phyloP scores from a whole-genome alignment of 2,797 vertebrate genomes.

The Protosalanx chinensis region DNA sequence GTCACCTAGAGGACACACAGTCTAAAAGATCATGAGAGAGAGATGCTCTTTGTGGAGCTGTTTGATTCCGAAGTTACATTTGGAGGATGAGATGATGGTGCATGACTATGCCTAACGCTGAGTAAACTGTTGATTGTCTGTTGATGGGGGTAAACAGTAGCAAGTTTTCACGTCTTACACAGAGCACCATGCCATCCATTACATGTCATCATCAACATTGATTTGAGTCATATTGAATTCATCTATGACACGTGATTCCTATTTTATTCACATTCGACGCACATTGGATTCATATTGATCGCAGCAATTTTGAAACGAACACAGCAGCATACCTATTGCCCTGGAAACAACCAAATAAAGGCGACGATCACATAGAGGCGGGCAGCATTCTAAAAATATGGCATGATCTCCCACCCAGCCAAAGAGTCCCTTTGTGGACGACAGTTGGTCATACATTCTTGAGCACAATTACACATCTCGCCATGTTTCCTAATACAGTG shows the following conservation, averaged over 20 bases:
- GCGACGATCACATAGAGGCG: conserved; percentile 38
- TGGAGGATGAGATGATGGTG: background rate
- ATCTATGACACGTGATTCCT: too few relatives aligned
- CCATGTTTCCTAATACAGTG: conserved; percentile 53
- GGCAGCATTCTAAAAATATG: conserved; percentile 59
- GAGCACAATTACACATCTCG: conserved; percentile 49
- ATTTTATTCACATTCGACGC: too few relatives aligned
- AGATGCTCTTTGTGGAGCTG: background rate
- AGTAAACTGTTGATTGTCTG: too few relatives aligned
- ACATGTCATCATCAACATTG: conserved; percentile 38
- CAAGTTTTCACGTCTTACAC: background rate
- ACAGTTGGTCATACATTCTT: conserved; percentile 62
- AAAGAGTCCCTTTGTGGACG: conserved; percentile 58
- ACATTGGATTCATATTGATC: too few relatives aligned
- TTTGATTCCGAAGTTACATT: background rate
- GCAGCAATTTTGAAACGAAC: conserved; percentile 18
- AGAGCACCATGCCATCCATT: background rate
- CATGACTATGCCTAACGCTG: background rate
- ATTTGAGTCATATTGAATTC: background rate
- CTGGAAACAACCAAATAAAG: conserved; percentile 34
- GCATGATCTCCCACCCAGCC: conserved; percentile 43
- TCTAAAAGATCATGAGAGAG: conserved; percentile 22
- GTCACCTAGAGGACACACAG: conserved; percentile 82
- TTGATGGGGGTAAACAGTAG: too few relatives aligned
- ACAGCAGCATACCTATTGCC: conserved; percentile 37